phyloP scores from a whole-genome alignment of 2,797 vertebrate species.

The Hemitrygon akajei region DNA sequence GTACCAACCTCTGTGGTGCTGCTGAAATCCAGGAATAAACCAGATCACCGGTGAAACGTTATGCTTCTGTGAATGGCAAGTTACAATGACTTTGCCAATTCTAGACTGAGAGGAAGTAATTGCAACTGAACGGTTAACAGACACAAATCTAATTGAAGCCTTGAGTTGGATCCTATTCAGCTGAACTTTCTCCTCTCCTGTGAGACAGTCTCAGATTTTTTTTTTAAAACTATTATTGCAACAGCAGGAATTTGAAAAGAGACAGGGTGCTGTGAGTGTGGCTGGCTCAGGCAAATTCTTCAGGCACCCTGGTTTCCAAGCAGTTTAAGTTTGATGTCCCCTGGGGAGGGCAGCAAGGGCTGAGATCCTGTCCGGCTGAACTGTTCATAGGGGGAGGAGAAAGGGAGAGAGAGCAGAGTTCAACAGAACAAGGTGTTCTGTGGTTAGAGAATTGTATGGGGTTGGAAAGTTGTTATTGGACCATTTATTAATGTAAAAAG shows the following conservation, averaged over 20 bases:
- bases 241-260: background rate
- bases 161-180: background rate
- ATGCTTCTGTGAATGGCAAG: background rate
- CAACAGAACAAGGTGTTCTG: no score
- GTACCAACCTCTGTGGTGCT: no score
- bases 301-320: no score
- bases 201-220: background rate
- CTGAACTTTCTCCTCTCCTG: background rate
- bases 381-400: no score
- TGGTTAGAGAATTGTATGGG: background rate
- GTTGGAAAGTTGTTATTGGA: background rate
- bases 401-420: no score
- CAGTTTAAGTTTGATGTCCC: no score
- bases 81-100: background rate
- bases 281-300: no score
- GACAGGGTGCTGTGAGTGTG: background rate
- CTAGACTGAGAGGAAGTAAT: background rate
- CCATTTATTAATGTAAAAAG: background rate
- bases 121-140: background rate
- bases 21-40: background rate
- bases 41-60: background rate
- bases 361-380: no score
- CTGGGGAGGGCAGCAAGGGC: no score
- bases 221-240: background rate
- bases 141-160: background rate